Evolutionary conservation across 2,888 invertebrate genomes (phyloP).

Genomic region (Argyra leucocephala): DNA sequence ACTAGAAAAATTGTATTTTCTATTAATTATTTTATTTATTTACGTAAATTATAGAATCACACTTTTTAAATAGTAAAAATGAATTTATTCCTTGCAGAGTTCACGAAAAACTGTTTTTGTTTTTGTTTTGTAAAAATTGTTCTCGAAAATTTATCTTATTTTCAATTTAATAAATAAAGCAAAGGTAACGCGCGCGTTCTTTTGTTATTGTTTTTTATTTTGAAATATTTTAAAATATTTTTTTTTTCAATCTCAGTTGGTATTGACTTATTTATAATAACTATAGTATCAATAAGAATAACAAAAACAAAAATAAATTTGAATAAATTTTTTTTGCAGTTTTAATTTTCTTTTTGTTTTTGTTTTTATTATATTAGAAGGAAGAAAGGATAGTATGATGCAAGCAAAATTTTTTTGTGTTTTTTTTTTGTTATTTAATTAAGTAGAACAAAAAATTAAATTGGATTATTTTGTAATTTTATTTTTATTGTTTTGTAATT

Average conservation of each 20-base stretch:
- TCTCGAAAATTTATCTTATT: not conserved
- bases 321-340: not conserved
- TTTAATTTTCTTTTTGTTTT: not conserved
- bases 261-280: too few relatives aligned
- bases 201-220: not conserved
- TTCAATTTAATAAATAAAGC: not conserved
- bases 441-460: too few relatives aligned
- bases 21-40: constrained; percentile 8
- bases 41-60: constrained; percentile 12
- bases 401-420: not conserved
- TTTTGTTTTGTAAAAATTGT: not conserved
- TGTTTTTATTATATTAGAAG: not conserved
- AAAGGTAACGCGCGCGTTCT: not conserved
- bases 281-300: too few relatives aligned
- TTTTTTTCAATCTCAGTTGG: not conserved
- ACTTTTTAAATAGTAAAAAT: not conserved
- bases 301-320: not conserved
- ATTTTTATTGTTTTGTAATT: not conserved
- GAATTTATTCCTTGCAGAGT: too few relatives aligned
- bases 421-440: not conserved
- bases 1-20: constrained; percentile 20
- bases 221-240: not conserved
- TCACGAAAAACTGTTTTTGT: too few relatives aligned
- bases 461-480: too few relatives aligned
- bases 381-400: not conserved